Evolutionary conservation across 2,113 vertebrate genomes (phyloP).

Genomic region (Cnemophilus loriae): DNA sequence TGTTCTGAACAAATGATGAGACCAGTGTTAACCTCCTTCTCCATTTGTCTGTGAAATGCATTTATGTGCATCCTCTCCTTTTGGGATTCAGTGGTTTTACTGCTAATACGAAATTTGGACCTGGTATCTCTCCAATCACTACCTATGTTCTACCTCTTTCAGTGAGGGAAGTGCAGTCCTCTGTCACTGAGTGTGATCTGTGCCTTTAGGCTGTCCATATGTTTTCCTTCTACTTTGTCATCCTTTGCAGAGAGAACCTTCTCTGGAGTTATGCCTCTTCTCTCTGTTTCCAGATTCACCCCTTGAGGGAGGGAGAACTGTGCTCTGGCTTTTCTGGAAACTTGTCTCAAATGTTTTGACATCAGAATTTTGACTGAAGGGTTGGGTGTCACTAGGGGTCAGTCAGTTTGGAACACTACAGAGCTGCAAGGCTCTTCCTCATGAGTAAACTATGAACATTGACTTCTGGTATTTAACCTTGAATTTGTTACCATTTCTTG

Average conservation of each 20-base stretch:
- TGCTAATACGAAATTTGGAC: not conserved
- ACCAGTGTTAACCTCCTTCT: not conserved
- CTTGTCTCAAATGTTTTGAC: not conserved
- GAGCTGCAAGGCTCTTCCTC: not conserved
- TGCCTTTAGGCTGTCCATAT: not conserved
- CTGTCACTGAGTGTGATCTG: not conserved
- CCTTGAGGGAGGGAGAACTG: not conserved
- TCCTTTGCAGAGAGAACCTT: not conserved
- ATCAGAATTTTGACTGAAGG: not conserved
- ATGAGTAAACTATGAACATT: not conserved
- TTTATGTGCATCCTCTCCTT: not conserved
- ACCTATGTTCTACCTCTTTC: not conserved
- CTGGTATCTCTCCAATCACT: not conserved
- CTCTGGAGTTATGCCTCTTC: not conserved
- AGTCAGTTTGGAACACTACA: not conserved
- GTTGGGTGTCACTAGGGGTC: not conserved
- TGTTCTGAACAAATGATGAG: not conserved
- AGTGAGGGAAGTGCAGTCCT: not conserved
- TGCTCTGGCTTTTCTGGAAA: not conserved
- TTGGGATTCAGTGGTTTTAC: not conserved
- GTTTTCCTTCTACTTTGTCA: not conserved
- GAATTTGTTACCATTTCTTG: not conserved
- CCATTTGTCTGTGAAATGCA: not conserved
- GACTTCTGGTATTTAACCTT: not conserved
- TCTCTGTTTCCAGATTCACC: not conserved